phyloP scores from a whole-genome alignment of 2,113 vertebrate genomes.

The Tachysurus fulvidraco region DNA sequence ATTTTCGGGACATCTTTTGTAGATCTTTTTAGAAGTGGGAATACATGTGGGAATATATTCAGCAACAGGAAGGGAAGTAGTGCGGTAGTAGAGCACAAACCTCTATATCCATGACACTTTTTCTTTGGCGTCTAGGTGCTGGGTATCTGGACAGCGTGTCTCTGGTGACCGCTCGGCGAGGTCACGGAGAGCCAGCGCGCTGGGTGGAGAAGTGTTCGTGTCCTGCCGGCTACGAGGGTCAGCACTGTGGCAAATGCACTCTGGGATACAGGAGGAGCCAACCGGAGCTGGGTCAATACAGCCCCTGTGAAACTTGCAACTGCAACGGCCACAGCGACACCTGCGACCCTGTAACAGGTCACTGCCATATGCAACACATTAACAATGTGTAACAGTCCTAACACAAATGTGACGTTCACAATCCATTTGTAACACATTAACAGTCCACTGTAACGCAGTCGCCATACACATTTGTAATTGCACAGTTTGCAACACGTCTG shows the following conservation, averaged over 20 bases:
- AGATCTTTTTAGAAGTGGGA: no score
- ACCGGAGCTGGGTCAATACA: constrained; percentile 79
- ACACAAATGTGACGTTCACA: no score
- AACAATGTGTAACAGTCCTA: no score
- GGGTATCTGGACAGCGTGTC: constrained; percentile 88
- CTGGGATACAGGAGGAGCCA: constrained; percentile 82
- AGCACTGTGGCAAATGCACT: constrained; percentile 89
- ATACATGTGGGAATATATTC: not conserved
- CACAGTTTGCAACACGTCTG: not conserved
- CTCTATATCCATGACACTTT: no score
- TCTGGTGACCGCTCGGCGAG: constrained; percentile 78
- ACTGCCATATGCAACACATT: constrained; percentile 43
- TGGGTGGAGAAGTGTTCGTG: constrained; percentile 96
- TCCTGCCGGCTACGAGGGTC: constrained; percentile 86
- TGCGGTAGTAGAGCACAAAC: not conserved
- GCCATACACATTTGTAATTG: no score
- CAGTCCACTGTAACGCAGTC: no score
- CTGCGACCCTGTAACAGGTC: constrained; percentile 83
- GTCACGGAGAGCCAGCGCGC: constrained; percentile 73
- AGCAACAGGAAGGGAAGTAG: not conserved
- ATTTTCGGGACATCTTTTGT: no score
- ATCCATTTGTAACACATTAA: no score
- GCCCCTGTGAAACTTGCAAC: constrained; percentile 85
- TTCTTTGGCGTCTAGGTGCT: constrained; percentile 71
- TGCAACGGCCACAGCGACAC: constrained; percentile 91